Percentiles rank a stretch among this genome's conserved stretches.
These are phyloP conservation scores for Tokudaia muenninki DNA, from an alignment of 2,797 vertebrate species.

Conservation along the genomic window DNA sequence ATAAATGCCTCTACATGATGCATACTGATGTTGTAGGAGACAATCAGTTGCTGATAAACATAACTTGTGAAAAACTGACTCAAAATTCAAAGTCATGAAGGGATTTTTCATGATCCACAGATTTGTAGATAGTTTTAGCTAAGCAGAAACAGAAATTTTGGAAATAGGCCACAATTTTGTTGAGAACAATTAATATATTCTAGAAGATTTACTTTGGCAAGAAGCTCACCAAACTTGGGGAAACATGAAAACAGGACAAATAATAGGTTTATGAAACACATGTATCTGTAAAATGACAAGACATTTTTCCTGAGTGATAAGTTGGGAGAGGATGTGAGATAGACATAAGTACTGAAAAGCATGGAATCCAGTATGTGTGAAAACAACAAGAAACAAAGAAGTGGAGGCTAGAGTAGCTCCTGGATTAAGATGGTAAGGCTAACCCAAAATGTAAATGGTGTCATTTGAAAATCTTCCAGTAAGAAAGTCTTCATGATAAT, in stretches of 20 bases:
- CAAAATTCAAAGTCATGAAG: not conserved
- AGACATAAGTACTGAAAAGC: not conserved
- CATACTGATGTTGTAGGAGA: not conserved
- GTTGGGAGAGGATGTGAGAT: not conserved
- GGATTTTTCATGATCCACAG: not conserved
- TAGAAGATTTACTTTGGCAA: not conserved
- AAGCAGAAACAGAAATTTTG: constrained; percentile 42
- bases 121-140: constrained; percentile 30
- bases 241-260: not conserved
- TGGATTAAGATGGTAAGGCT: not conserved
- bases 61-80: not conserved
- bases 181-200: constrained; percentile 24
- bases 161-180: constrained; percentile 11
- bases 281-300: not conserved
- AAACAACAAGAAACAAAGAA: not conserved
- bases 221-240: not conserved
- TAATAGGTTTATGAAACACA: not conserved
- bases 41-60: not conserved
- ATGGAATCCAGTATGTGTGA: not conserved
- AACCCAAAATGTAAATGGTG: not conserved
- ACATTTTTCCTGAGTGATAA: not conserved
- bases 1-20: not conserved
- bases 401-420: fast-evolving
- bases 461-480: not conserved
- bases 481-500: not conserved